Evolutionary conservation across 1,140 invertebrate species (phyloP).

Genomic region (Leguminivora glycinivorella): DNA sequence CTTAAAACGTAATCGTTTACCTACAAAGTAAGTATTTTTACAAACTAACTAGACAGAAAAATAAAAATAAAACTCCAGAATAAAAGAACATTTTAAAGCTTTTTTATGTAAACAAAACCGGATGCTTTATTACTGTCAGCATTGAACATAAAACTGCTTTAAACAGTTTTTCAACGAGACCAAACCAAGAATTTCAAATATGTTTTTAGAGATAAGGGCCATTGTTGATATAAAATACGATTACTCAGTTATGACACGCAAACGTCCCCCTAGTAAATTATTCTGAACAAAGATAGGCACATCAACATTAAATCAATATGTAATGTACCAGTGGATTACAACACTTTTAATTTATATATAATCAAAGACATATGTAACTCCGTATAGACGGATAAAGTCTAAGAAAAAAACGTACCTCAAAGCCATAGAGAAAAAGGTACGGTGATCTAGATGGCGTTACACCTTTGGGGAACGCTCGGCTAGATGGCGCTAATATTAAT

Average conservation of each 20-base stretch:
- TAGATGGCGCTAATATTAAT: too few relatives aligned
- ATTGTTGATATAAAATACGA: slow-evolving; percentile 68
- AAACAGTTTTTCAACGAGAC: slow-evolving; percentile 60
- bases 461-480: too few relatives aligned
- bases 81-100: neutral
- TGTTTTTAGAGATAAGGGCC: slow-evolving; percentile 63
- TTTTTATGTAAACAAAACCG: slow-evolving; percentile 43
- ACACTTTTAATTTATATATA: too few relatives aligned
- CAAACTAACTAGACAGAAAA: too few relatives aligned
- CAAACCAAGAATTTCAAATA: slow-evolving; percentile 65
- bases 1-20: too few relatives aligned
- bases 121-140: slow-evolving; percentile 54
- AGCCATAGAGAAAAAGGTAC: too few relatives aligned
- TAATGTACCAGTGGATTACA: too few relatives aligned
- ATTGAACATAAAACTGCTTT: slow-evolving; percentile 59
- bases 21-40: too few relatives aligned
- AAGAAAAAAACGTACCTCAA: too few relatives aligned
- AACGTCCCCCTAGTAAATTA: slow-evolving; percentile 61
- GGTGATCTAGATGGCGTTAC: too few relatives aligned
- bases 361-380: too few relatives aligned
- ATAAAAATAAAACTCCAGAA: neutral
- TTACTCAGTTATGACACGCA: slow-evolving; percentile 61
- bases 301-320: slow-evolving; percentile 58
- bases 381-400: too few relatives aligned
- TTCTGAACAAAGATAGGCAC: slow-evolving; percentile 62